A percentile compares a stretch with the other conserved stretches of the same genome.
Conservation (phyloP, 2,888 invertebrate genomes). For the Acanthacorydalis orientalis region DNA sequence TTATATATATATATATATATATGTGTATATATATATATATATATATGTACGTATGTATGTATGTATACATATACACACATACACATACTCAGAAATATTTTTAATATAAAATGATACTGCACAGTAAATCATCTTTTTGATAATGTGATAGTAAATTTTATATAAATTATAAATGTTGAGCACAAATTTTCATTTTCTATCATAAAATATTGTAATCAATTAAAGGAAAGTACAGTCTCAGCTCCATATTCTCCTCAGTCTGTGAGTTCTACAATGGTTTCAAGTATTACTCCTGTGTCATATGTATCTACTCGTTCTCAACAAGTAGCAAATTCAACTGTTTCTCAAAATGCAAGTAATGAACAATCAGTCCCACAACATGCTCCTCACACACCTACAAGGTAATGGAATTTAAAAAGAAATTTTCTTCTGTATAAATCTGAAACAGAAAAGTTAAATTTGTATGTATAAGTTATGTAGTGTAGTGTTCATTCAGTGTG, state of each 20-base stretch:
- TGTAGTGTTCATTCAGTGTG: not conserved
- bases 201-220: no score
- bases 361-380: not conserved
- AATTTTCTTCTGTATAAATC: not conserved
- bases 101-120: no score
- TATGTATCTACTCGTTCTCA: constrained; percentile 16
- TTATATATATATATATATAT: no score
- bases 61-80: no score
- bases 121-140: no score
- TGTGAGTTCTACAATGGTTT: constrained; percentile 21
- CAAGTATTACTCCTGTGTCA: constrained; percentile 20
- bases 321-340: not conserved
- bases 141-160: no score
- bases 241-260: constrained; percentile 21
- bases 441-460: not conserved
- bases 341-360: not conserved
- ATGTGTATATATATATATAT: not conserved
- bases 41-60: no score
- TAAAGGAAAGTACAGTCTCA: constrained; percentile 22
- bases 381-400: not conserved
- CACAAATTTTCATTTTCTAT: no score
- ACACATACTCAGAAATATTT: no score
- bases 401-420: not conserved
- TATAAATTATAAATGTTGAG: no score
- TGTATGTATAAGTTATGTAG: not conserved